Evolutionary conservation across 2,888 invertebrate species (phyloP), one percentile per base, ranked within the genome.

Genomic region (Cephus sareptanus): DNA sequence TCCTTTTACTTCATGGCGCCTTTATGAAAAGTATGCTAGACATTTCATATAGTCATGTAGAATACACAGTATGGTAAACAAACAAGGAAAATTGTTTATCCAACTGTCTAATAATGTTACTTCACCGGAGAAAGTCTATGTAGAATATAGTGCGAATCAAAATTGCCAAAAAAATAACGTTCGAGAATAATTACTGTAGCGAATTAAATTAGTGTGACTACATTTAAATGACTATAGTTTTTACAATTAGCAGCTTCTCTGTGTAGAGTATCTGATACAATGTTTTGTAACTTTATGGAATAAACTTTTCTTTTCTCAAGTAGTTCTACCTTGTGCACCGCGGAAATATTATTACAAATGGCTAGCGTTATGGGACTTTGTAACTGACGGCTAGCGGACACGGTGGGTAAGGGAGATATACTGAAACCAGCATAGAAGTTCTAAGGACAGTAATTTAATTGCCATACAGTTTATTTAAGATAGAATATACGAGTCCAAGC

Each of bases 251-350:
- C n/a, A 71, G 33, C 71, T 71, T 71, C 33, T 71, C 31, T 71
- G 71, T 31, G 15, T 34, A 75, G 80, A 81, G 77, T 76, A 77
- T 79, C 77, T 80, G 81, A 80, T 82, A 84, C 81, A 83, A 83
- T 85, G 79, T 85, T 85, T 85, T 85, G 82, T 85, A 85, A 82
- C 81, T 83, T 82, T 81, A 82, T 81, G 81, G 79, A 83, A 84
- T 82, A 84, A 85, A 85, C 9, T 15, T 31, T 71, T 71, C 71
- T 71, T 71, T 71, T 13, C 33, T 34, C 31, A 71, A 71, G 15
- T 56, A 56, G 23, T 56, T 23, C 9, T 56, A 56, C 23, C 23
- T 9, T 56, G 9, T 56, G 56, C 23, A 56, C 2, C 56, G 56
- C 9, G 23, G 9, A 56, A 9, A 23, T 56, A 23, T 23, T 56